Evolutionary conservation across 2,113 vertebrate genomes (phyloP).

Genomic region (Vanacampus margaritifer): DNA sequence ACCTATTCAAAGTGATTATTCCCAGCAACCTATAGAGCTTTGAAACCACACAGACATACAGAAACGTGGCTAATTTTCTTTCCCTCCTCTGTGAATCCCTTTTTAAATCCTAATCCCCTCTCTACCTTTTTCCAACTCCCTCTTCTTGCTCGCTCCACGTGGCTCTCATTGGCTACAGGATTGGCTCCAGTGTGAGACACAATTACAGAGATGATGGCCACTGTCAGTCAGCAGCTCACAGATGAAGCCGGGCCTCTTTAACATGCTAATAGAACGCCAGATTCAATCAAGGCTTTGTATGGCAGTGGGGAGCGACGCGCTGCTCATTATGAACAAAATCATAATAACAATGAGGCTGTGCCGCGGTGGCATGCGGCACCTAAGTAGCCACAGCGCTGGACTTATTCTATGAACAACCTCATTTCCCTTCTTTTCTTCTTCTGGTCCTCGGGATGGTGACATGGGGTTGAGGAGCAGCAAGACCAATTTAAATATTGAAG

Average conservation of each 20-base stretch:
- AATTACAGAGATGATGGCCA: conserved; percentile 79
- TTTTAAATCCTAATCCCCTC: conserved; percentile 47
- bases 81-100: conserved; percentile 25
- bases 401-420: conserved; percentile 8
- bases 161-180: conserved; percentile 27
- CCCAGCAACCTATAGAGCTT: conserved; percentile 36
- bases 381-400: conserved; percentile 13
- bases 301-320: conserved; percentile 48
- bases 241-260: conserved; percentile 70
- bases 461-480: conserved; percentile 6
- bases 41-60: conserved; percentile 39
- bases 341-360: conserved; percentile 63
- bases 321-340: conserved; percentile 71
- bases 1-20: conserved; percentile 31
- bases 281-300: conserved; percentile 72
- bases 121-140: conserved; percentile 17
- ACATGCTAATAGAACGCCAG: conserved; percentile 76
- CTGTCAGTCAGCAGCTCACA: conserved; percentile 75
- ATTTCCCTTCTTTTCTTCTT: background rate
- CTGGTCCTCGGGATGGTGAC: conserved; percentile 2
- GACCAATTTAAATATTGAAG: conserved; percentile 10
- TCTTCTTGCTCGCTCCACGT: conserved; percentile 11
- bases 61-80: conserved; percentile 26
- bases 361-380: conserved; percentile 52
- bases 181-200: conserved; percentile 52